Evolutionary conservation across 1,140 invertebrate species (phyloP).

Genomic region (Calephelis nemesis): DNA sequence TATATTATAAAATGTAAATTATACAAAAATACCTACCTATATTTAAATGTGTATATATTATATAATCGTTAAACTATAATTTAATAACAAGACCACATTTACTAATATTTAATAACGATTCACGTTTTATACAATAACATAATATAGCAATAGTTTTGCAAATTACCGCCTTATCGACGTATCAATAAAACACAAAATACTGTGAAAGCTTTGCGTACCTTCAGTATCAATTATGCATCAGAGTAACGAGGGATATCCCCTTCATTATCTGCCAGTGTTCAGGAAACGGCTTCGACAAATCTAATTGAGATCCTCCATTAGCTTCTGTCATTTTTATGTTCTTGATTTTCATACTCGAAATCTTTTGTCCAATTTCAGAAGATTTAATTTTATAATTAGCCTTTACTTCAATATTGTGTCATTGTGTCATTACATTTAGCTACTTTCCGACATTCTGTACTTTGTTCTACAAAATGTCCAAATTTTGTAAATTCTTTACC

Average conservation of each 20-base stretch:
- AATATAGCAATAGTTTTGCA: neutral
- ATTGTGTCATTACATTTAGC: no score
- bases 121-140: neutral
- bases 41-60: no score
- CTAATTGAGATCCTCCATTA: conserved; percentile 31
- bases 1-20: no score
- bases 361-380: neutral
- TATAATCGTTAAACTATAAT: no score
- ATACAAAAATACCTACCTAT: no score
- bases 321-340: conserved; percentile 12
- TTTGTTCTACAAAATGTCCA: no score
- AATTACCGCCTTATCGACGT: conserved; percentile 2
- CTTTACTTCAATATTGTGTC: neutral
- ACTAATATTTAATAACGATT: neutral
- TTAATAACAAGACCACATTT: neutral
- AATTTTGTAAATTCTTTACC: no score
- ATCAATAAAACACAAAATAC: conserved; percentile 13
- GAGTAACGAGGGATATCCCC: conserved; percentile 25
- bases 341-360: conserved; percentile 5
- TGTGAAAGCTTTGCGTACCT: conserved; percentile 20
- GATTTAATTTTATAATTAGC: neutral
- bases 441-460: no score
- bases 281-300: conserved; percentile 31
- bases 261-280: conserved; percentile 25
- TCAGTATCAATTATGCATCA: conserved; percentile 32